A percentile compares a stretch with the other conserved stretches of the same genome.
Evolutionary conservation across 2,113 vertebrate genomes (phyloP).

Genomic region (Sprattus sprattus): DNA sequence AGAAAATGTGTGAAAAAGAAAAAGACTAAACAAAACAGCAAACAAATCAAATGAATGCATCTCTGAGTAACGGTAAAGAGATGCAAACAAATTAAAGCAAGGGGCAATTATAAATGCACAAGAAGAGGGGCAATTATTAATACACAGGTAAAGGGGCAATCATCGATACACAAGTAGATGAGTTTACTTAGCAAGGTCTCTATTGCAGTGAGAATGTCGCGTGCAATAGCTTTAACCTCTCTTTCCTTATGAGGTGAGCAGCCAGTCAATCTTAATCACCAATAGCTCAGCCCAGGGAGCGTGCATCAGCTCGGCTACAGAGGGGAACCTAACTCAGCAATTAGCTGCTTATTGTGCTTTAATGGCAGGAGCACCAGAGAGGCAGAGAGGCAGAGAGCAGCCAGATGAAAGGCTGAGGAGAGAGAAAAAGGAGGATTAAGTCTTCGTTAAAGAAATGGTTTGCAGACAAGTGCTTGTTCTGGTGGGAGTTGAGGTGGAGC

Average conservation of each 20-base stretch:
- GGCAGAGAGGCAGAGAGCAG: not conserved
- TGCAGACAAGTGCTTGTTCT: not conserved
- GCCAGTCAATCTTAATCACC: conserved; percentile 18
- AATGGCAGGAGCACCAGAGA: not conserved
- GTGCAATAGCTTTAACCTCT: not conserved
- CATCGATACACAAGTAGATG: not conserved
- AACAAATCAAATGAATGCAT: not conserved
- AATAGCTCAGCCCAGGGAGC: not conserved
- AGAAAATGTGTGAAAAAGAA: not conserved
- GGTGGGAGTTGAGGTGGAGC: not conserved
- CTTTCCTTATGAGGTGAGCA: conserved; percentile 1
- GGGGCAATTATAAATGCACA: not conserved
- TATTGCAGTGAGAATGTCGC: not conserved
- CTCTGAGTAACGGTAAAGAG: not conserved
- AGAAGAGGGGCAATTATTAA: not conserved
- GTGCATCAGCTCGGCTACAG: not conserved
- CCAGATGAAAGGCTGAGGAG: not conserved
- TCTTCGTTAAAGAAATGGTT: not conserved
- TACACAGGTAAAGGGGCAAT: not conserved
- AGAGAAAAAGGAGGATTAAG: not conserved
- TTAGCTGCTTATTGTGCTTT: conserved; percentile 14
- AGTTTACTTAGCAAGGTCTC: not conserved
- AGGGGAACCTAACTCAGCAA: not conserved
- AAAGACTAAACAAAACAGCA: not conserved
- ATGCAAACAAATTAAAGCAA: not conserved